Conservation (phyloP, 2,113 vertebrate genomes). For the Scomber japonicus region DNA sequence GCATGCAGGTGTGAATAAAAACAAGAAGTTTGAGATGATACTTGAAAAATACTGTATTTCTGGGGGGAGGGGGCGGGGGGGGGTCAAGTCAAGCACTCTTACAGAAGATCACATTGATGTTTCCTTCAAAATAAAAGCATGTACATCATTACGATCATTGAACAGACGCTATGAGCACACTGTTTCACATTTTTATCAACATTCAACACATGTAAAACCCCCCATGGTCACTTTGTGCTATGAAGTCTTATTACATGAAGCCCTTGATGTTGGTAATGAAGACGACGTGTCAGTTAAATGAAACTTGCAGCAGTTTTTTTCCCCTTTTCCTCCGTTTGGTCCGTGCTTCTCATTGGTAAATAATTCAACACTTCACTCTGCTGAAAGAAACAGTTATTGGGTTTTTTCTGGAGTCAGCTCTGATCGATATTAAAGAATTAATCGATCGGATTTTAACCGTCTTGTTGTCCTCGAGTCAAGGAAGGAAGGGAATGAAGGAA, state of each 20-base stretch:
- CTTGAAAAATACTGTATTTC: constrained; percentile 61
- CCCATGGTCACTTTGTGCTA: constrained; percentile 41
- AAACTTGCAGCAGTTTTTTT: constrained; percentile 11
- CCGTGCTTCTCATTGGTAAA: background rate
- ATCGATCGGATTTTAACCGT: background rate
- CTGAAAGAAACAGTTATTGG: background rate
- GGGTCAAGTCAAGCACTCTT: background rate
- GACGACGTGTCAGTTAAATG: background rate
- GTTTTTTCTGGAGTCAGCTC: background rate
- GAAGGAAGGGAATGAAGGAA: too few relatives aligned
- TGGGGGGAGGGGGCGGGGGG: background rate
- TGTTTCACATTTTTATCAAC: constrained; percentile 44
- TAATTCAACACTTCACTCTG: background rate
- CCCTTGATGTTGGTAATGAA: constrained; percentile 26
- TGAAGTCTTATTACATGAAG: constrained; percentile 16
- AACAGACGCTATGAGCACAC: constrained; percentile 8
- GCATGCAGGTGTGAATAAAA: background rate
- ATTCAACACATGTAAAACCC: too few relatives aligned
- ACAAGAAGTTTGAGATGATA: constrained; percentile 4
- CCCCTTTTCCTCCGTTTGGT: constrained; percentile 18
- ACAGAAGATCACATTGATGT: too few relatives aligned
- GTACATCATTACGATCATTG: background rate
- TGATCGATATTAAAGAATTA: background rate
- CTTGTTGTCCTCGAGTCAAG: too few relatives aligned
- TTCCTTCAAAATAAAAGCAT: too few relatives aligned